Conservation (phyloP, 2,888 invertebrate genomes). For the Apantesis nais region DNA sequence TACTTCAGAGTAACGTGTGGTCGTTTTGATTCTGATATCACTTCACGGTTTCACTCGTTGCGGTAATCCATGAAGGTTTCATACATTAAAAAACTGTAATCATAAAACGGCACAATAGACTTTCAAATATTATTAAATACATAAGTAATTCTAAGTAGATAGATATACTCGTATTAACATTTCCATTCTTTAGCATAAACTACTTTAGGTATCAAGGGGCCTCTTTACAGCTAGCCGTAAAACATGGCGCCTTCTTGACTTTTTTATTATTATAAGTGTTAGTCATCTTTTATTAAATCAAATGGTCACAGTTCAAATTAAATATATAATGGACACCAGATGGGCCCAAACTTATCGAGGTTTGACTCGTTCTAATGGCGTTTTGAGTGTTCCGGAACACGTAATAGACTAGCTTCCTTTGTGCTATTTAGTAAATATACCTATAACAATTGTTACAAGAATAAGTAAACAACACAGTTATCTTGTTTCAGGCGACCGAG, state of each 20-base stretch:
- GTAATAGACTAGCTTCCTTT: conserved; percentile 44
- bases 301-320: conserved; percentile 30
- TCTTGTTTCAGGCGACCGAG: not conserved
- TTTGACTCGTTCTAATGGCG: conserved; percentile 44
- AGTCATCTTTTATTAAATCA: conserved; percentile 34
- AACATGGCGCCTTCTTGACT: not conserved
- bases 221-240: not conserved
- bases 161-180: not conserved
- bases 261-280: conserved; percentile 15
- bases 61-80: too few species aligned
- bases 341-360: conserved; percentile 38
- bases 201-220: not conserved
- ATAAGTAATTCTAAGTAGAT: not conserved
- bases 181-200: not conserved
- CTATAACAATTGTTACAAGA: not conserved
- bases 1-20: too few species aligned
- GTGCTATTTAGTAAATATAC: conserved; percentile 24
- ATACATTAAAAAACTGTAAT: too few species aligned
- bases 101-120: too few species aligned
- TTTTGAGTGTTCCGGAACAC: conserved; percentile 42
- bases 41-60: too few species aligned
- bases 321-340: conserved; percentile 42
- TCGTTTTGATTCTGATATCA: too few species aligned
- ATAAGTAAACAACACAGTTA: not conserved
- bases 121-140: too few species aligned